These are phyloP conservation scores for Borostomias antarcticus DNA, from an alignment of 2,797 vertebrate species.

Conservation along the genomic window DNA sequence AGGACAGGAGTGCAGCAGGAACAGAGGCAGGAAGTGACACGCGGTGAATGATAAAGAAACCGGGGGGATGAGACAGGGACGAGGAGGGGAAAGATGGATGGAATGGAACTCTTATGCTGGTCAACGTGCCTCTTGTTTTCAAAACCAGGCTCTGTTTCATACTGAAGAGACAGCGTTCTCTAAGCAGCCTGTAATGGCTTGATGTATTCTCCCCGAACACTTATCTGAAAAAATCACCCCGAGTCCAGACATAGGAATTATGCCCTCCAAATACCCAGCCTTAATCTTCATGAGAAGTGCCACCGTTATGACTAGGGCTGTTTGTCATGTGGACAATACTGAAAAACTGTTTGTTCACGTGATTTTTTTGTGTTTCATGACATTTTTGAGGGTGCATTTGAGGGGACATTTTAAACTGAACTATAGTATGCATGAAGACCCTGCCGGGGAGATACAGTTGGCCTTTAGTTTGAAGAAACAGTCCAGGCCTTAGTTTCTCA, in stretches of 20 bases:
- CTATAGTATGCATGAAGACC: no score
- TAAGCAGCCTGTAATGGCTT: constrained; percentile 46
- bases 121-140: neutral
- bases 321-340: constrained; percentile 44
- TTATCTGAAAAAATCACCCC: constrained; percentile 38
- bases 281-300: constrained; percentile 63
- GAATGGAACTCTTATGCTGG: no score
- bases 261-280: constrained; percentile 38
- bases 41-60: no score
- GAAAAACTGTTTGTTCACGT: constrained; percentile 45
- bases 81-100: no score
- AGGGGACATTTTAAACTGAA: no score
- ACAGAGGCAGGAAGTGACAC: no score
- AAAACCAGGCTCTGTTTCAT: constrained; percentile 28
- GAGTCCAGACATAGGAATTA: constrained; percentile 43
- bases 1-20: no score
- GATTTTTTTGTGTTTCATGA: no score
- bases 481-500: constrained; percentile 40
- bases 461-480: constrained; percentile 32
- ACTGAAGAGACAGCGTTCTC: constrained; percentile 15
- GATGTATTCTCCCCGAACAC: constrained; percentile 45
- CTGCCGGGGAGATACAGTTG: no score
- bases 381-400: neutral
- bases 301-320: constrained; percentile 42
- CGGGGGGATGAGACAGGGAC: no score